Base-by-base conservation (phyloP, 2,888 invertebrate genomes). In the Drosophila pullipes region DNA sequence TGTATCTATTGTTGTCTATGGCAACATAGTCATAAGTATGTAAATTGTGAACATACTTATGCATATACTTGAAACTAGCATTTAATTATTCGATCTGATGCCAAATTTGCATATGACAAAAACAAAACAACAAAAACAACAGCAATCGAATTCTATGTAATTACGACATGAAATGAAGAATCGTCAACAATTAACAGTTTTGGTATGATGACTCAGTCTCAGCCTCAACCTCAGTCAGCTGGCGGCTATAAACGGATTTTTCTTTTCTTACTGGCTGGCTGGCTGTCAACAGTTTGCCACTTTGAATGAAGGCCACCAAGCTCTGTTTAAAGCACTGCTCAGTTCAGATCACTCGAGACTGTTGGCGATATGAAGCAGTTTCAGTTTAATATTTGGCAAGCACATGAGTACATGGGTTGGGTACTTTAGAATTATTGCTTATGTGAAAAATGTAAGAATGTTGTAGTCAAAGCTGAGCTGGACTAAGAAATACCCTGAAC, bases 61-160 rank as follows among this genome's bases (percentile, higher is more conserved):
- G 74, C 59, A 60, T 74, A 66, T 41, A 74, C 57, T 55, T 33
- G 61, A 50, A 59, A 74, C 58, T 78, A 60, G 53, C 52, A 59
- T 66, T 74, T 82, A 88, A 88, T 88, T 83, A 85, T 85, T 68
- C 33, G 74, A 71, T 63, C 67, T 75, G 78, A 74, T 62, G 28
- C 59, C 59, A 53, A 74, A 85, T 85, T 85, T 78, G 86, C 85
- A 85, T 86, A 85, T 72, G 74, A 74, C 78, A 79, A 72, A 72
- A 66, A 47, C 63, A 55, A 68, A 69, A 22, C 44, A 52, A 54
- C 11, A 47, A 47, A 16, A 47, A 52, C 35, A 54, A 54, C 25
- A 57, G 41, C 39, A 41, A 57, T 35, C 50, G 39, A 49, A 61
- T 71, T 67, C 72, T 62, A 69, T 89, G 89, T 89, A 89, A 85